Evolutionary conservation across 2,797 vertebrate genomes (phyloP).

Genomic region (Echeneis naucrates): DNA sequence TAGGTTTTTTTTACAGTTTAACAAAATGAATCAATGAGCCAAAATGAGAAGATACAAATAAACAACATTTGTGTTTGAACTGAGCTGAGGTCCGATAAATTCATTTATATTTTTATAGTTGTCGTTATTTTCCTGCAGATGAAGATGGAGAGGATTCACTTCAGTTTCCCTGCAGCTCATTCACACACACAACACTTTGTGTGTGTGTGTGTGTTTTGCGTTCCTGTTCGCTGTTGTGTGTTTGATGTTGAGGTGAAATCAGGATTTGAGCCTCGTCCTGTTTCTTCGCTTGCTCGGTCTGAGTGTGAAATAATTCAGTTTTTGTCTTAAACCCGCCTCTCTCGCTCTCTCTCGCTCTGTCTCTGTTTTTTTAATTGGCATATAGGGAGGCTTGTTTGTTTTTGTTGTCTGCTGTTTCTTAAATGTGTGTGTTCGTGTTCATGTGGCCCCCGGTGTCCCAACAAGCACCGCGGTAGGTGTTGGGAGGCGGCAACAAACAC

Average conservation of each 20-base stretch:
- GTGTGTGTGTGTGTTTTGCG: conserved; percentile 11
- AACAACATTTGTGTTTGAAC: no score
- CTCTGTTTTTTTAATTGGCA: conserved; percentile 75
- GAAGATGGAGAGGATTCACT: conserved; percentile 23
- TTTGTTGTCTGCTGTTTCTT: conserved; percentile 80
- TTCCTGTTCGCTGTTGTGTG: no score
- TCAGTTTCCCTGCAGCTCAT: conserved; percentile 41
- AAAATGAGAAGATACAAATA: no score
- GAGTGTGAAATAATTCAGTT: conserved; percentile 55
- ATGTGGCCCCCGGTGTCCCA: conserved; percentile 80
- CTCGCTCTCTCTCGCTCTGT: conserved; percentile 21
- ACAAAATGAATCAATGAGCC: no score
- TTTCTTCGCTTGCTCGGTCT: conserved; percentile 23
- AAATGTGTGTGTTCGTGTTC: conserved; percentile 81
- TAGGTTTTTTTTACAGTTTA: no score
- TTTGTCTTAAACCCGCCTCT: conserved; percentile 55
- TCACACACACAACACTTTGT: conserved; percentile 43
- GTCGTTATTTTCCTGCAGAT: not conserved
- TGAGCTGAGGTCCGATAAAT: no score
- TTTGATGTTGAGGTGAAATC: not conserved
- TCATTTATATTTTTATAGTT: not conserved
- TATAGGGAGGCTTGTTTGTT: conserved; percentile 81
- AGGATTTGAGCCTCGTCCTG: conserved; percentile 5
- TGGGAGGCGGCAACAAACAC: conserved; percentile 61
- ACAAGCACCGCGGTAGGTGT: conserved; percentile 81